phyloP scores from a whole-genome alignment of 2,113 vertebrate genomes.

The Ifrita kowaldi region DNA sequence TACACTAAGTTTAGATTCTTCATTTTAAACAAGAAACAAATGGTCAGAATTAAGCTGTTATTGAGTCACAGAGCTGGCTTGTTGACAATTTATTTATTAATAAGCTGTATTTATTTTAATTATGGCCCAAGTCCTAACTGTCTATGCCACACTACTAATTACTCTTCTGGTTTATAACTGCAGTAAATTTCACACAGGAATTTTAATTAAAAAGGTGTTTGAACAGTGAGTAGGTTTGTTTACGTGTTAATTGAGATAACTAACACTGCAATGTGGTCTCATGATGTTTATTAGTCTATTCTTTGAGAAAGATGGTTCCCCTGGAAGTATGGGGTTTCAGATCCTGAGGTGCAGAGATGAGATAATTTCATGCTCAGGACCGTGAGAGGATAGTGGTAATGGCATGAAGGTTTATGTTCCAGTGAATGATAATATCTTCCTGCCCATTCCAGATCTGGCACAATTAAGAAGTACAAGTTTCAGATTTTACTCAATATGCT shows the following conservation, averaged over 20 bases:
- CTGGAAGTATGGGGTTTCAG: neutral
- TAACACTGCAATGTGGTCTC: accelerated
- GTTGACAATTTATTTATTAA: conserved; percentile 4
- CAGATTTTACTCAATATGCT: neutral
- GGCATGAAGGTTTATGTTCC: neutral
- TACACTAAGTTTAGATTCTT: neutral
- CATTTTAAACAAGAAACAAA: neutral
- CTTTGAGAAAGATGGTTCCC: neutral
- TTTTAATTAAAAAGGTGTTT: conserved; percentile 45
- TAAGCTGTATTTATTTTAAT: neutral
- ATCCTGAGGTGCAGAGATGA: neutral
- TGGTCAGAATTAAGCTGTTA: neutral
- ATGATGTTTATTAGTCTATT: neutral
- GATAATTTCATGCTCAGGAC: neutral
- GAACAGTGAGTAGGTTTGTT: neutral
- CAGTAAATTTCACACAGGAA: neutral
- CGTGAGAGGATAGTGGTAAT: neutral
- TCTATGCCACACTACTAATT: neutral
- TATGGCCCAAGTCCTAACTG: neutral
- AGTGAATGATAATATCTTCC: neutral
- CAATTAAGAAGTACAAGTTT: neutral
- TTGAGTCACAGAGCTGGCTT: neutral
- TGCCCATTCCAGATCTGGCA: neutral
- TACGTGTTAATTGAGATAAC: neutral
- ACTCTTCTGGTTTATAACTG: neutral